These are phyloP conservation scores for Temnothorax nylanderi DNA, from an alignment of 1,140 invertebrate genomes.

Conservation along the genomic window DNA sequence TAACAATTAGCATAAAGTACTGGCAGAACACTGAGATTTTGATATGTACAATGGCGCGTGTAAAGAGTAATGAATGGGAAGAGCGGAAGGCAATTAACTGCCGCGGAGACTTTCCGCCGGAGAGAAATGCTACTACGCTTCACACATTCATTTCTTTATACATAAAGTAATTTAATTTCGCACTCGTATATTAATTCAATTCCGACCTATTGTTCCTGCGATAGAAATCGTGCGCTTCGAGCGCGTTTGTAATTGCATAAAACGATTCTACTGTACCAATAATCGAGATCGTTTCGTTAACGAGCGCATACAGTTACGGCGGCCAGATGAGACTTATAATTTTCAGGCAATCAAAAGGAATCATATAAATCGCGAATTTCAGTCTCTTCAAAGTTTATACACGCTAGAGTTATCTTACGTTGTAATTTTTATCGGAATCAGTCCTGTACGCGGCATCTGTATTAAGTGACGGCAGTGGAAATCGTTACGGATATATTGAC, in stretches of 20 bases:
- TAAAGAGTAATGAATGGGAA: constrained; percentile 45
- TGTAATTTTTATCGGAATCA: constrained; percentile 5
- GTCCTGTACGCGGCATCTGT: not conserved
- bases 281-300: constrained; percentile 25
- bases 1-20: constrained; percentile 21
- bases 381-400: not conserved
- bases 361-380: constrained; percentile 17
- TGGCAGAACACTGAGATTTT: not conserved
- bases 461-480: constrained; percentile 4
- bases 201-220: constrained; percentile 10
- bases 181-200: constrained; percentile 45
- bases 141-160: constrained; percentile 11
- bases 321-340: constrained; percentile 20
- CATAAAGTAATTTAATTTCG: constrained; percentile 41
- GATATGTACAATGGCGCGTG: constrained; percentile 32
- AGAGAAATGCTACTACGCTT: constrained; percentile 6
- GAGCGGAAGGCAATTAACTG: constrained; percentile 31
- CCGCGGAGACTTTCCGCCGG: constrained; percentile 7
- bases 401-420: not conserved
- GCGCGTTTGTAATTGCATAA: constrained; percentile 12
- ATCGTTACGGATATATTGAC: not conserved
- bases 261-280: constrained; percentile 4
- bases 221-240: not conserved
- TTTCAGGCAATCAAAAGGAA: constrained; percentile 18
- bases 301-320: not conserved